phyloP scores from a whole-genome alignment of 2,113 vertebrate genomes.

The Sebastes schlegelii region DNA sequence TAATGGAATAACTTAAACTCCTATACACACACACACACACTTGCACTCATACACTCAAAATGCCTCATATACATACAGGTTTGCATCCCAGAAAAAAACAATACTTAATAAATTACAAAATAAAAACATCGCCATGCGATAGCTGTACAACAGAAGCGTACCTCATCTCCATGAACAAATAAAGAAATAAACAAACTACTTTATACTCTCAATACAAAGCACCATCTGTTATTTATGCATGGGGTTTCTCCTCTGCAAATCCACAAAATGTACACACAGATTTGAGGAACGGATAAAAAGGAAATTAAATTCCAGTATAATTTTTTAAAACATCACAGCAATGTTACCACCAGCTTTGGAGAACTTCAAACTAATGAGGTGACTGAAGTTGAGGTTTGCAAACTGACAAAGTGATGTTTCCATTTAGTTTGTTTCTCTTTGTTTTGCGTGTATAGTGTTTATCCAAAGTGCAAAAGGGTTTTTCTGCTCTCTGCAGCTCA shows the following conservation, averaged over 20 bases:
- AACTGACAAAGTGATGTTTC: conserved; percentile 31
- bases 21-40: background rate
- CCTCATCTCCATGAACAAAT: conserved; percentile 33
- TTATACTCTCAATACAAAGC: conserved; percentile 49
- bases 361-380: conserved; percentile 47
- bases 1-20: conserved; percentile 69
- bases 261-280: conserved; percentile 54
- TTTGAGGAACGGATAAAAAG: conserved; percentile 33
- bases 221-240: conserved; percentile 55
- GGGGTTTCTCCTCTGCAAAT: conserved; percentile 42
- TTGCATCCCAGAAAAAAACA: conserved; percentile 59
- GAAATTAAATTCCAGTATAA: conserved; percentile 53
- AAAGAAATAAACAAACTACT: conserved; percentile 24
- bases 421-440: conserved; percentile 23
- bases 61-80: conserved; percentile 51
- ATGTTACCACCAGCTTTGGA: conserved; percentile 39
- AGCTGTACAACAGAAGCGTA: conserved; percentile 59
- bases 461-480: conserved; percentile 67
- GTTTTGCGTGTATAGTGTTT: conserved; percentile 23
- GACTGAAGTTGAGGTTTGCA: conserved; percentile 39
- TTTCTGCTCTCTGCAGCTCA: conserved; percentile 53
- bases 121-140: conserved; percentile 67
- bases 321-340: conserved; percentile 53
- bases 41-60: conserved; percentile 5
- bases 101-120: conserved; percentile 67